phyloP scores from a whole-genome alignment of 2,797 vertebrate genomes.

The Lagodon rhomboides region DNA sequence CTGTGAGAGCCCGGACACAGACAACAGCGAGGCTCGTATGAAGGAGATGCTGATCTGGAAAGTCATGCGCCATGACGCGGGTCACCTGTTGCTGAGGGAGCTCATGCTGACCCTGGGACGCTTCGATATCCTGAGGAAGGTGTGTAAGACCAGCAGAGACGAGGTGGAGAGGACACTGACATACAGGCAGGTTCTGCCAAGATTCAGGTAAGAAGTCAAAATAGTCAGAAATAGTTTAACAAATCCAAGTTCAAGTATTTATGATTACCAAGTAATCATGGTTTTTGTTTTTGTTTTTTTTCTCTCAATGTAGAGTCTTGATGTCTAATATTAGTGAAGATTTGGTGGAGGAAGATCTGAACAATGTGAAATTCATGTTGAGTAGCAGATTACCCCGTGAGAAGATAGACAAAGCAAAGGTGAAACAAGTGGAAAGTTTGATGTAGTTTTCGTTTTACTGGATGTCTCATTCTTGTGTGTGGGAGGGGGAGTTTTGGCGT shows the following conservation, averaged over 20 bases:
- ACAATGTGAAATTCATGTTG: slow-evolving; percentile 88
- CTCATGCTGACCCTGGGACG: slow-evolving; percentile 87
- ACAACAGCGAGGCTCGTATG: slow-evolving; percentile 57
- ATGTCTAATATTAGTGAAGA: slow-evolving; percentile 90
- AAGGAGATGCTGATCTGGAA: slow-evolving; percentile 82
- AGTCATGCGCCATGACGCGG: slow-evolving; percentile 67
- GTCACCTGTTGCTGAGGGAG: slow-evolving; percentile 78
- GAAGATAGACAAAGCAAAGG: slow-evolving; percentile 85
- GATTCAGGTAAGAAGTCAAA: slow-evolving; percentile 87
- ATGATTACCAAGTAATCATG: no score
- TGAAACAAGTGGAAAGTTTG: slow-evolving; percentile 56
- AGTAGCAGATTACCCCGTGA: slow-evolving; percentile 76
- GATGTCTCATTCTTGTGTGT: neutral
- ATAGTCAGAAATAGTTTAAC: neutral
- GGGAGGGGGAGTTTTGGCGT: slow-evolving; percentile 3
- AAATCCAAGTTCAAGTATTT: neutral
- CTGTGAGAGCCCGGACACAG: slow-evolving; percentile 80
- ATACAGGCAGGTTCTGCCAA: slow-evolving; percentile 78
- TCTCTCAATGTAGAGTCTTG: slow-evolving; percentile 85
- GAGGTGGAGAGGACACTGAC: slow-evolving; percentile 79
- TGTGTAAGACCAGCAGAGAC: slow-evolving; percentile 78
- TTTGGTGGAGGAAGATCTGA: slow-evolving; percentile 85
- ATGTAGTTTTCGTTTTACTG: neutral
- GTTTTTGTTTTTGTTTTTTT: slow-evolving; percentile 2
- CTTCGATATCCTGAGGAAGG: slow-evolving; percentile 88